Evolutionary conservation across 2,888 invertebrate species (phyloP), one percentile per base, ranked within the genome.

Genomic region (Pristionchus arcanus): DNA sequence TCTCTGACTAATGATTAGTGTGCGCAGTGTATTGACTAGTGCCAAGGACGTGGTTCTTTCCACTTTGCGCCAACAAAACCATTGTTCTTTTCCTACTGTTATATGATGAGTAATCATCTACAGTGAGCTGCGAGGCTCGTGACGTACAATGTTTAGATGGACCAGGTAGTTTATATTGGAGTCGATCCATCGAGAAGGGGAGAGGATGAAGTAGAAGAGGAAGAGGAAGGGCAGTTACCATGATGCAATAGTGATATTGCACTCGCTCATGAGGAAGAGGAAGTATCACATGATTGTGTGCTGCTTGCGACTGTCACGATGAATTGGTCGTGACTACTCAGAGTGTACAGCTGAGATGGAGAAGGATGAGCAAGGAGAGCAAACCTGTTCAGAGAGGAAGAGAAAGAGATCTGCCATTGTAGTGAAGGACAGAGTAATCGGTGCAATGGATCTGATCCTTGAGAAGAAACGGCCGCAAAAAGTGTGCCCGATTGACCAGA

Each of bases 321-420:
- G 74, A 74, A 37, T 49, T 42, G 37, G 68, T 71, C 31, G 68
- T 71, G 68, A 71, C 68, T 71, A 74, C 37, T 74, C 74, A 74
- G 63, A 59, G 59, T 63, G 74, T 74, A 74, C 74, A 74, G 74
- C 74, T 74, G 74, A 74, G 74, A 34, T 42, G 25, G 68, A n/a
- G 71, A 28, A 31, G 37, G 74, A 63, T 63, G 63, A 63, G 63
- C 63, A 63, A 55, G 71, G 71, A 34, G 31, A 34, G 71, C 16
- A 71, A 74, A 74, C 74, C 74, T 74, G 74, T 74, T 74, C 37
- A 25, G 11, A 74, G 74, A 25, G 74, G 37, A 37, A 37, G 19
- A 37, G 21, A 37, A 37, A 74, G 68, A 19, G 74, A 74, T 74
- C 74, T 74, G 74, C 74, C 74, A 74, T 74, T 74, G 74, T 74